Conservation (phyloP, 2,888 invertebrate genomes). For the Sphaeridia pumilis region DNA sequence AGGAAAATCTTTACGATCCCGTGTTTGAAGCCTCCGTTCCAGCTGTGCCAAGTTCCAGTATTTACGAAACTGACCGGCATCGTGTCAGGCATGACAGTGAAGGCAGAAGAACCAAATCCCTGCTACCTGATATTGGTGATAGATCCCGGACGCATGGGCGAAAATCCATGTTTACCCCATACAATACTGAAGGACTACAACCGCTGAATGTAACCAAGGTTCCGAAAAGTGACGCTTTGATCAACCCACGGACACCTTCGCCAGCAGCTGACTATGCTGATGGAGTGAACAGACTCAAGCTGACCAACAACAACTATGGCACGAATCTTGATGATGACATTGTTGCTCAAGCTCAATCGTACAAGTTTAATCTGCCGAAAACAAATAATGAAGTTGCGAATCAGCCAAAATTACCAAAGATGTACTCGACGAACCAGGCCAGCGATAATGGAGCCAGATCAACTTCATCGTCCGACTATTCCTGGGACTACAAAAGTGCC, state of each 20-base stretch:
- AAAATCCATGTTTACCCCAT: not conserved
- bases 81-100: not conserved
- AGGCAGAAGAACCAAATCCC: not conserved
- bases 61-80: not conserved
- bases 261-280: not conserved
- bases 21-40: conserved; percentile 2
- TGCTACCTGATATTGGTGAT: not conserved
- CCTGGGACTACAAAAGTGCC: conserved; percentile 11
- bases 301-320: not conserved
- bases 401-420: not conserved
- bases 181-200: not conserved
- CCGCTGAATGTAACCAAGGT: not conserved
- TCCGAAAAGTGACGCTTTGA: not conserved
- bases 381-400: not conserved
- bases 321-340: not conserved
- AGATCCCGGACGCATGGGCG: not conserved
- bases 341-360: not conserved
- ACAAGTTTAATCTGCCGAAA: not conserved
- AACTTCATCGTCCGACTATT: conserved; percentile 10
- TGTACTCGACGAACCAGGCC: not conserved
- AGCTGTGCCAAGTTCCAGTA: not conserved
- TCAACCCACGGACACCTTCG: not conserved
- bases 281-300: not conserved
- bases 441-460: conserved; percentile 5
- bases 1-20: conserved; percentile 14